phyloP scores from a whole-genome alignment of 2,113 vertebrate species.

The Diphyllodes magnificus region DNA sequence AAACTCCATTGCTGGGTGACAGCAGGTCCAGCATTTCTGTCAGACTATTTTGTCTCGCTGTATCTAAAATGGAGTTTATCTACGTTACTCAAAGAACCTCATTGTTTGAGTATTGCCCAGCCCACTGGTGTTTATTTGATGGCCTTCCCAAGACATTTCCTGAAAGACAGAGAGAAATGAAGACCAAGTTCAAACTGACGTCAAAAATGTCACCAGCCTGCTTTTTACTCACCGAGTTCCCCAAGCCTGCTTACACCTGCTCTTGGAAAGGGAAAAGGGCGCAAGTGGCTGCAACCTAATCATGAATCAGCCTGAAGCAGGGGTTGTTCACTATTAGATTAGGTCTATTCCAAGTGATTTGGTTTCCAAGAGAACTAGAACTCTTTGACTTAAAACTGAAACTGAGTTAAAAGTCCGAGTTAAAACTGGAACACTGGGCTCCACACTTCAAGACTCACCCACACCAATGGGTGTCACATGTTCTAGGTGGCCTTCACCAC shows the following conservation, averaged over 20 bases:
- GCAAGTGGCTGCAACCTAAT: neutral
- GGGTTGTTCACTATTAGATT: neutral
- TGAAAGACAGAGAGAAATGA: neutral
- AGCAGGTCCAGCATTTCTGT: neutral
- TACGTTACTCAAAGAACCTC: neutral
- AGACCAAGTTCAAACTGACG: neutral
- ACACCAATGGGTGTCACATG: neutral
- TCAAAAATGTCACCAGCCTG: neutral
- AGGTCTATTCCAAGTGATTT: neutral
- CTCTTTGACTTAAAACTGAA: neutral
- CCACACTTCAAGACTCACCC: neutral
- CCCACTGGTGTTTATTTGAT: neutral
- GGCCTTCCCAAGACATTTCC: neutral
- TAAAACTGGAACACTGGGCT: neutral
- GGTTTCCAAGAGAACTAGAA: neutral
- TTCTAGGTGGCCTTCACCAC: neutral
- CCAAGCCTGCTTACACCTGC: neutral
- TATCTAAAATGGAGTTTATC: constrained; percentile 11
- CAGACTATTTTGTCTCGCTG: neutral
- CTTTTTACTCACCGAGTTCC: neutral
- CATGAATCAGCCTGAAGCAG: neutral
- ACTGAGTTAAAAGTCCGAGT: neutral
- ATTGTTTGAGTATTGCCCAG: neutral
- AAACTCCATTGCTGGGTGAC: neutral
- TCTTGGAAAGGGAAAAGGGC: neutral